phyloP scores from a whole-genome alignment of 2,888 invertebrate genomes.

The Pollenia amentaria region DNA sequence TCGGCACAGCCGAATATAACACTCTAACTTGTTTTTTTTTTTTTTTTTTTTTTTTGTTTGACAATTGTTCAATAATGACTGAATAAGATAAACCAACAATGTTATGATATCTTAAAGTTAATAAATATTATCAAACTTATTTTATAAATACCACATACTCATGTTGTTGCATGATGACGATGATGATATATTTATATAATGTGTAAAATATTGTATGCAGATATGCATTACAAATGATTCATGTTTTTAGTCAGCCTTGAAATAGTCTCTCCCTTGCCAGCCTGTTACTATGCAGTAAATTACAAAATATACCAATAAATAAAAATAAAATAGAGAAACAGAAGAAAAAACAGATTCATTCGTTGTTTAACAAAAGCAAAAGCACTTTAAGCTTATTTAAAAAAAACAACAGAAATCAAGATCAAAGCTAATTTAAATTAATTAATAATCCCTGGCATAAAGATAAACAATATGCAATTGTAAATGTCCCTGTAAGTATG shows the following conservation, averaged over 20 bases:
- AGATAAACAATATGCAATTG: slow-evolving; percentile 17
- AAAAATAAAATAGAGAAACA: neutral
- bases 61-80: neutral
- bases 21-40: too few species aligned
- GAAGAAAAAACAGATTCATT: slow-evolving; percentile 28
- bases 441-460: slow-evolving; percentile 18
- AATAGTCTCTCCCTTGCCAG: neutral
- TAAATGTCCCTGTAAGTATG: slow-evolving; percentile 29
- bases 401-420: slow-evolving; percentile 30
- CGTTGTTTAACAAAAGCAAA: slow-evolving; percentile 35
- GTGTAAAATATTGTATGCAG: neutral
- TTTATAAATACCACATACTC: neutral
- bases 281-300: slow-evolving; percentile 52
- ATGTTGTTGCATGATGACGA: neutral
- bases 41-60: too few species aligned
- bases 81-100: neutral
- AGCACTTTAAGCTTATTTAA: slow-evolving; percentile 32
- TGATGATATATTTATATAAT: neutral
- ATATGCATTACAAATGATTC: neutral
- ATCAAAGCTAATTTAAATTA: slow-evolving; percentile 57
- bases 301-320: slow-evolving; percentile 7
- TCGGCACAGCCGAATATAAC: too few species aligned
- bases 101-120: neutral
- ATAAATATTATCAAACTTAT: slow-evolving; percentile 17
- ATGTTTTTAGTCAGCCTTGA: slow-evolving; percentile 10